Base-by-base conservation (phyloP, 2,888 invertebrate genomes). In the Agrilus mali region DNA sequence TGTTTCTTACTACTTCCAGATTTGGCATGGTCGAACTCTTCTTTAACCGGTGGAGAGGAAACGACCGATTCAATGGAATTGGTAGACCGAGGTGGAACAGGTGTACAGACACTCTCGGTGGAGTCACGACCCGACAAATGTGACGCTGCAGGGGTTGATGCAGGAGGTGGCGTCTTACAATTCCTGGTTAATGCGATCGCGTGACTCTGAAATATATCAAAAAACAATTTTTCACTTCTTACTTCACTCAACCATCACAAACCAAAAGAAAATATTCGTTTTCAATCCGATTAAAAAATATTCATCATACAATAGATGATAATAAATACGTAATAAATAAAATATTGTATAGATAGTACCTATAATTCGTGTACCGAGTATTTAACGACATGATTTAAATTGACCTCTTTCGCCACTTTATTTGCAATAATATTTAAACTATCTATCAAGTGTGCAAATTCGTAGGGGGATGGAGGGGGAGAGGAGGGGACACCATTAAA, bases 21-120 rank as follows among this genome's bases (percentile, higher is more conserved):
- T 61, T 80, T 80, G 58, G 74, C 74, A 49, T 76, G 70, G 55
- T 73, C 73, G 56, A 78, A 77, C 54, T 78, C 78, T 59, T 81
- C 81, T 62, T 82, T 81, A 39, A 75, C 70, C 7, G 76, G 74
- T 27, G 75, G 71, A 45, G 75, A 74, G 1, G 74, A 74, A 40
- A 68, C 65, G 38, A 64, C 63, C 49, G 65, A 65, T 48, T 68
- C 69, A 40, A 62, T 41, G 63, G 74, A 50, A 64, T 72, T 59
- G 66, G 72, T 49, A 52, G 67, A 55, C 51, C 64, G 58, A 50
- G 63, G 53, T 48, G 66, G 58, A 50, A 64, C 60, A 38, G 69
- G 63, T 44, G 66, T 60, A 45, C 61, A 46, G 67, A 70, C 56
- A 70, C 71, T 56, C 72, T 76, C 53, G 65, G 72, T 56, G 55